Conservation (phyloP, 2,888 invertebrate genomes). For the Euzophera pinguis region DNA sequence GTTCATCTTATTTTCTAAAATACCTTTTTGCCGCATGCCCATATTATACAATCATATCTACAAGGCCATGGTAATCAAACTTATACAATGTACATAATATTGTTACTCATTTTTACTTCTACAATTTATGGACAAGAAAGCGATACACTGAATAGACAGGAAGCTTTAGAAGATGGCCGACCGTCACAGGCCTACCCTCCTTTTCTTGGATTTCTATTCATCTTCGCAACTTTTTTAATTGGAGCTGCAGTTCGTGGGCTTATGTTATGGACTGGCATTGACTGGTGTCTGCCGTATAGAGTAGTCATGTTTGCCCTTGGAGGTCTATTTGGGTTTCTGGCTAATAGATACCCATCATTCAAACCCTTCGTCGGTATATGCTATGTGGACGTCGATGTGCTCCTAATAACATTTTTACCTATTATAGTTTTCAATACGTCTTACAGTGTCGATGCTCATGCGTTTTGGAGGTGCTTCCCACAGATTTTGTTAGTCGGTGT, state of each 20-base stretch:
- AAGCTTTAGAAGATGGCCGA: slow-evolving; percentile 32
- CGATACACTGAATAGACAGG: slow-evolving; percentile 4
- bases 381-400: slow-evolving; percentile 52
- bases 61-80: not conserved
- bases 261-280: slow-evolving; percentile 51
- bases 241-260: slow-evolving; percentile 55
- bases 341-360: slow-evolving; percentile 46
- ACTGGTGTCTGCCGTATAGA: slow-evolving; percentile 49
- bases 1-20: too few relatives aligned
- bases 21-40: too few relatives aligned
- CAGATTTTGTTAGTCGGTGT: slow-evolving; percentile 61
- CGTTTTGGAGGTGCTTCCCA: slow-evolving; percentile 60
- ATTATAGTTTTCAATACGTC: slow-evolving; percentile 61
- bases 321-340: slow-evolving; percentile 55
- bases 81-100: slow-evolving; percentile 2
- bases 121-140: not conserved
- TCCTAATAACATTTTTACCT: slow-evolving; percentile 53
- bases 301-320: slow-evolving; percentile 64
- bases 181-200: slow-evolving; percentile 51
- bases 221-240: slow-evolving; percentile 49
- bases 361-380: slow-evolving; percentile 56
- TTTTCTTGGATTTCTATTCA: slow-evolving; percentile 49
- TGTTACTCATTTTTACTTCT: slow-evolving; percentile 2
- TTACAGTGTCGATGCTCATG: slow-evolving; percentile 61
- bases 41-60: slow-evolving; percentile 1